Evolutionary conservation across 2,888 invertebrate species (phyloP).

Genomic region (Ditula angustiorana): DNA sequence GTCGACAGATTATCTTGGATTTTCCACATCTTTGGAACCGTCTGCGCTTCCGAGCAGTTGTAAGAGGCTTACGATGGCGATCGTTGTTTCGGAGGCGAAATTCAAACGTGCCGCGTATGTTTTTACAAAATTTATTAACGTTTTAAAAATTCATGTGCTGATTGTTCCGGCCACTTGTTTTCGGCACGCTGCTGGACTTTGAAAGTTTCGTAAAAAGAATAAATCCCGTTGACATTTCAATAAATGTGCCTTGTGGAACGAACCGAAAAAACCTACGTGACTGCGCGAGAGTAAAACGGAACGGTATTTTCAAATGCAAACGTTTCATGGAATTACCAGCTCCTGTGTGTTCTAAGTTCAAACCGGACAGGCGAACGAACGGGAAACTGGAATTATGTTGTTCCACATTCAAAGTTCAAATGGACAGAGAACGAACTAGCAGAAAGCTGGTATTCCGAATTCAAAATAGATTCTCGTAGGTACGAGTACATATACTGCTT

Average conservation of each 20-base stretch:
- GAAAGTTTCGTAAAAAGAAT: slow-evolving; percentile 25
- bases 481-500: slow-evolving; percentile 28
- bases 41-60: slow-evolving; percentile 55
- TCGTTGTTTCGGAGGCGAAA: slow-evolving; percentile 42
- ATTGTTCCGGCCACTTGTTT: slow-evolving; percentile 20
- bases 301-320: slow-evolving; percentile 39
- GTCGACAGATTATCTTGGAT: slow-evolving; percentile 74
- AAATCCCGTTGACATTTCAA: slow-evolving; percentile 33
- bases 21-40: slow-evolving; percentile 65
- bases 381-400: slow-evolving; percentile 39
- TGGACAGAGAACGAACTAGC: slow-evolving; percentile 30
- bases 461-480: slow-evolving; percentile 27
- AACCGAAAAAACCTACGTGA: slow-evolving; percentile 33
- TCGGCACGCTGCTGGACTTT: slow-evolving; percentile 2
- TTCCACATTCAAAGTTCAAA: slow-evolving; percentile 40
- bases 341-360: slow-evolving; percentile 39
- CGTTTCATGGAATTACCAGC: slow-evolving; percentile 39
- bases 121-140: slow-evolving; percentile 26
- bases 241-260: slow-evolving; percentile 38
- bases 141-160: slow-evolving; percentile 25
- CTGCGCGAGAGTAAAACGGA: slow-evolving; percentile 27
- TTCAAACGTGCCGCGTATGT: slow-evolving; percentile 40
- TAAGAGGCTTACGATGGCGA: slow-evolving; percentile 67
- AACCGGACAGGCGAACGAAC: slow-evolving; percentile 33
- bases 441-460: slow-evolving; percentile 31